phyloP scores from a whole-genome alignment of 1,140 invertebrate genomes.

The Pseudachorutes palmiensis region DNA sequence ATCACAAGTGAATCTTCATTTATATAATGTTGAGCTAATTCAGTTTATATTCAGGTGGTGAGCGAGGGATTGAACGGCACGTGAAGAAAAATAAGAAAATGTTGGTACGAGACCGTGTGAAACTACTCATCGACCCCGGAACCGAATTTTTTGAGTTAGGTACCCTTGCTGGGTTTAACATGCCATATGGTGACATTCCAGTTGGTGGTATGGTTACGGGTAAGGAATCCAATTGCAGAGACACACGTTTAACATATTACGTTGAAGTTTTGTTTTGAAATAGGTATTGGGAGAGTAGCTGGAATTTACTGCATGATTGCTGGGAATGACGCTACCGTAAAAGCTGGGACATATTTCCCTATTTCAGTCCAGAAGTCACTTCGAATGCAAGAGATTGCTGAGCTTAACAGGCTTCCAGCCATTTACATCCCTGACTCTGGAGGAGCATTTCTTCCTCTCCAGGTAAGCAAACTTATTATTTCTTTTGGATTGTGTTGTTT shows the following conservation, averaged over 20 bases:
- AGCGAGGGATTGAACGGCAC: constrained; percentile 47
- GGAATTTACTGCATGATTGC: constrained; percentile 51
- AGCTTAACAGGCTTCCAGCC: constrained; percentile 51
- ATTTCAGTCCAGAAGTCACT: constrained; percentile 60
- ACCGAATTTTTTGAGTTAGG: constrained; percentile 57
- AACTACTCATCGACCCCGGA: constrained; percentile 51
- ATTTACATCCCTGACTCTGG: constrained; percentile 58
- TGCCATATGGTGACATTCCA: constrained; percentile 56
- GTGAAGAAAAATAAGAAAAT: constrained; percentile 50
- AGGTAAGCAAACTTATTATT: constrained; percentile 24
- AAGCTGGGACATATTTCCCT: constrained; percentile 59
- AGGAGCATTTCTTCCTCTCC: constrained; percentile 54
- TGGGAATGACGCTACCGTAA: constrained; percentile 62
- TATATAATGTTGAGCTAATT: too few species aligned
- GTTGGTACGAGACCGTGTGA: constrained; percentile 54
- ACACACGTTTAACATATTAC: background rate
- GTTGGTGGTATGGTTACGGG: constrained; percentile 46
- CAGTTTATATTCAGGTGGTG: too few species aligned
- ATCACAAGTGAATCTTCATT: too few species aligned
- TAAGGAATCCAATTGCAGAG: background rate
- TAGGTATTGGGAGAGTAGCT: constrained; percentile 54
- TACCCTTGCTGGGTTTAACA: constrained; percentile 54
- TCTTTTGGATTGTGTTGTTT: too few species aligned
- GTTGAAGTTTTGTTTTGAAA: constrained; percentile 36
- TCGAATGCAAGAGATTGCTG: constrained; percentile 57